phyloP scores from a whole-genome alignment of 2,113 vertebrate species.

The Athene cunicularia region DNA sequence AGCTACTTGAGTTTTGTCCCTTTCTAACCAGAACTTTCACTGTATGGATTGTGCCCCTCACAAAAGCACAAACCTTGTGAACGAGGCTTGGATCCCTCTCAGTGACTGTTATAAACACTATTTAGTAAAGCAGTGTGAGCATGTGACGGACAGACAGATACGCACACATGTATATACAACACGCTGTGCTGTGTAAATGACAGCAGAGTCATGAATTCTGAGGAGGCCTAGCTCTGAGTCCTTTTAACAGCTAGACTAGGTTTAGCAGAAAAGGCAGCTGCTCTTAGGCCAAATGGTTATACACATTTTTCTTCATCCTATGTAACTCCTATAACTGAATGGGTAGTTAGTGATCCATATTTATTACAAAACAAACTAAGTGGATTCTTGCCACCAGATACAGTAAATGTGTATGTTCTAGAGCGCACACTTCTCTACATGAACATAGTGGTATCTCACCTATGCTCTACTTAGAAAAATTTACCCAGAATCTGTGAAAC shows the following conservation, averaged over 20 bases:
- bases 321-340: not conserved
- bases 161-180: fast-evolving
- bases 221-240: not conserved
- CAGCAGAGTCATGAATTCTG: not conserved
- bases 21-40: not conserved
- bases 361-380: not conserved
- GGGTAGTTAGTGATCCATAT: not conserved
- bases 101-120: not conserved
- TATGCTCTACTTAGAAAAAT: not conserved
- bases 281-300: not conserved
- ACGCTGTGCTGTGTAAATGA: not conserved
- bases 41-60: not conserved
- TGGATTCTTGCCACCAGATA: not conserved
- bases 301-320: not conserved
- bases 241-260: not conserved
- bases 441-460: not conserved
- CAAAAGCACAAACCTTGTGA: not conserved
- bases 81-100: not conserved
- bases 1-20: not conserved
- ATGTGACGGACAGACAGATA: not conserved
- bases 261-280: not conserved
- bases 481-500: not conserved
- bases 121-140: not conserved
- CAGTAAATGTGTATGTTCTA: not conserved
- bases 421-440: not conserved